phyloP scores from a whole-genome alignment of 2,113 vertebrate species.

The Bubalus kerabau region DNA sequence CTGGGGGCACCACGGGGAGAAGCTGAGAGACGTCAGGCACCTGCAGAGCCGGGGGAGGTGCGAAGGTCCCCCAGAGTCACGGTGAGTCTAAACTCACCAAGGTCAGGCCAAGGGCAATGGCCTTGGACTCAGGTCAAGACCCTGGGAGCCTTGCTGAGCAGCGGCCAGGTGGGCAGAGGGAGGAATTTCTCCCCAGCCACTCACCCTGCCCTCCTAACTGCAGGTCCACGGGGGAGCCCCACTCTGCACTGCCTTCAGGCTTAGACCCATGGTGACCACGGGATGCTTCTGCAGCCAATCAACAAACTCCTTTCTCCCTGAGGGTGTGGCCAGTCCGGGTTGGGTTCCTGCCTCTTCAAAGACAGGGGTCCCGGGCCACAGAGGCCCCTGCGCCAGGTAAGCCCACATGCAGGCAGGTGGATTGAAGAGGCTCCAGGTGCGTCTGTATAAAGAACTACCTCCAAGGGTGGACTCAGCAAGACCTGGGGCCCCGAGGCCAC shows the following conservation, averaged over 20 bases:
- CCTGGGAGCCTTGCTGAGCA: accelerated
- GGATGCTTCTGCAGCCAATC: no score
- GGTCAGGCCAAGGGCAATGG: accelerated
- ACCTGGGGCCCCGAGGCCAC: accelerated
- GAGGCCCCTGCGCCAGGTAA: accelerated
- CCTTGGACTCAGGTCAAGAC: accelerated
- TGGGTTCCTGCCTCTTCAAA: background rate
- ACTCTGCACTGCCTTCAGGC: accelerated
- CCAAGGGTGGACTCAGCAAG: background rate
- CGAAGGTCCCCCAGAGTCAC: background rate
- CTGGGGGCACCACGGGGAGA: no score
- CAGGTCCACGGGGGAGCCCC: accelerated
- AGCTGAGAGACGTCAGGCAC: accelerated
- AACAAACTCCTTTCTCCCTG: no score
- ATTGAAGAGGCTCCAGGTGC: background rate
- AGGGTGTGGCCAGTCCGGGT: background rate
- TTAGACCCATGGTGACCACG: accelerated
- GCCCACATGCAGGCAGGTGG: accelerated
- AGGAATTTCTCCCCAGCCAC: accelerated
- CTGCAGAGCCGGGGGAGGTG: accelerated
- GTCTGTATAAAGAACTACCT: accelerated
- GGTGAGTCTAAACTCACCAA: accelerated
- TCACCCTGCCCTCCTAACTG: accelerated
- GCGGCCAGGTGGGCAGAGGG: accelerated
- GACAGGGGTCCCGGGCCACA: accelerated